These are phyloP conservation scores for Stegostoma tigrinum DNA, from an alignment of 2,113 vertebrate species.

Conservation along the genomic window DNA sequence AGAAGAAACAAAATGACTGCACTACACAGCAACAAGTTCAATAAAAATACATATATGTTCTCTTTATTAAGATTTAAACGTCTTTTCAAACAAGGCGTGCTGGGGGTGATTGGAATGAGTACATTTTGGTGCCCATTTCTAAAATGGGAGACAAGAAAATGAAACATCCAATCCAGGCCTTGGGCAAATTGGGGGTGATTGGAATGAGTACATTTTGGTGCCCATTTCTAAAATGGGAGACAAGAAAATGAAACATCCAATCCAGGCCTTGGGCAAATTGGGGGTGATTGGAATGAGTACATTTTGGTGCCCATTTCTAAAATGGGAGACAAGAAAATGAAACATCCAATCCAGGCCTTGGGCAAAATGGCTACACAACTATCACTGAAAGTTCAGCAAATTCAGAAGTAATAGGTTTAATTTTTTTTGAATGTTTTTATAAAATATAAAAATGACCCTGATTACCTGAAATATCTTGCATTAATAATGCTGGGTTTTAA, in stretches of 20 bases:
- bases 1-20: neutral
- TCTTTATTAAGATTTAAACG: neutral
- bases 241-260: neutral
- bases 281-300: neutral
- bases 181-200: neutral
- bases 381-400: neutral
- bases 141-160: neutral
- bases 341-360: neutral
- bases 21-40: neutral
- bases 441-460: slow-evolving; percentile 8
- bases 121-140: neutral
- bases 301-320: neutral
- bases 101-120: neutral
- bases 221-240: neutral
- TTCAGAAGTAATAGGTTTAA: neutral
- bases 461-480: neutral
- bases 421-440: neutral
- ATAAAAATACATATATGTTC: neutral
- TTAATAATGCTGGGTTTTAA: neutral
- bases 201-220: neutral
- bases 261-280: neutral
- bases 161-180: neutral
- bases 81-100: neutral
- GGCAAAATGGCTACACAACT: neutral
- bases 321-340: neutral